A percentile compares a stretch with the other conserved stretches of the same genome.
phyloP scores from a whole-genome alignment of 1,140 invertebrate species.

The Drosophila pruinosa region DNA sequence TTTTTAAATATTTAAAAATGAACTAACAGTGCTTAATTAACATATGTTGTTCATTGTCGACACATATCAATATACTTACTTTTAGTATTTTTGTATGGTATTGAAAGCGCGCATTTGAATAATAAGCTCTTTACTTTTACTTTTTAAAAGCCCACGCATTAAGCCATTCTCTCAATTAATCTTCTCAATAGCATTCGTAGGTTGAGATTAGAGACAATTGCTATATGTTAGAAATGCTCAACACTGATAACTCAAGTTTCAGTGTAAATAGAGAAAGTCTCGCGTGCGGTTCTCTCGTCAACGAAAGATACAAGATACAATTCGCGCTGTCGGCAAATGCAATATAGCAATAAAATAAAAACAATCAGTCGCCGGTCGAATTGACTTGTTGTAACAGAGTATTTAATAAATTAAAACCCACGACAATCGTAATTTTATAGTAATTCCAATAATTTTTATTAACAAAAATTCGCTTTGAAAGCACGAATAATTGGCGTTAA shows the following conservation, averaged over 20 bases:
- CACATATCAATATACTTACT: background rate
- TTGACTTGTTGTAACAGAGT: slow-evolving; percentile 16
- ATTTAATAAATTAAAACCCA: slow-evolving; percentile 25
- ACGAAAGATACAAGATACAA: slow-evolving; percentile 3
- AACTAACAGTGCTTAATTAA: too few relatives aligned
- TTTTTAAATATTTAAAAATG: too few relatives aligned
- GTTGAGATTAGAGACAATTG: slow-evolving; percentile 22
- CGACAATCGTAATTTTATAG: slow-evolving; percentile 22
- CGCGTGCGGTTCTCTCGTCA: slow-evolving; percentile 42
- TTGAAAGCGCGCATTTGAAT: slow-evolving; percentile 18
- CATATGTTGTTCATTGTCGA: background rate
- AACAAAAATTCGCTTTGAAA: slow-evolving; percentile 55
- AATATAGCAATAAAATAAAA: slow-evolving; percentile 34
- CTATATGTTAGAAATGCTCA: slow-evolving; percentile 31
- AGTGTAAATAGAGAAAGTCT: slow-evolving; percentile 55
- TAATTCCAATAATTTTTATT: slow-evolving; percentile 62
- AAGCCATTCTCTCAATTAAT: background rate
- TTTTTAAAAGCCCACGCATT: background rate
- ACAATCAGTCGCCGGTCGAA: slow-evolving; percentile 12
- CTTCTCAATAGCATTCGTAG: background rate
- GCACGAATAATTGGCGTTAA: slow-evolving; percentile 72
- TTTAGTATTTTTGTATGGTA: background rate
- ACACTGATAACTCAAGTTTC: slow-evolving; percentile 49
- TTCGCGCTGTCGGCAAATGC: slow-evolving; percentile 16
- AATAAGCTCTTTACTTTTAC: background rate